Evolutionary conservation across 1,140 invertebrate species (phyloP), one percentile per base, ranked within the genome.

Genomic region (Brachionus rotundiformis): DNA sequence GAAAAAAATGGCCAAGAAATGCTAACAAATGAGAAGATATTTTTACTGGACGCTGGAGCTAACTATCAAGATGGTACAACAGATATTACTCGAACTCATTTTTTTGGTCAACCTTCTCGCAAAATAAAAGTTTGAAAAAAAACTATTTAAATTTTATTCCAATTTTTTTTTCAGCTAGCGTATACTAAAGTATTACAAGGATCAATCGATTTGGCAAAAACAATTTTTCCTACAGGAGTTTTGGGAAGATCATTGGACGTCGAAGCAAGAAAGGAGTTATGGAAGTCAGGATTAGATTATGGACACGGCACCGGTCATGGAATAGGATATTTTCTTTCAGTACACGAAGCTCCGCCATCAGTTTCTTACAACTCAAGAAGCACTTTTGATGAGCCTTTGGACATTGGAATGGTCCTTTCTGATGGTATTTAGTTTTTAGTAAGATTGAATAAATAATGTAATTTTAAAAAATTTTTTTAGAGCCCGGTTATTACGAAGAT

Each of bases 271-370:
- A 92, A 92, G 83, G 89, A 90, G 7, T 89, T 99, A 0, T 99
- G 96, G 96, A 91, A 94, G 82, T 91, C 92, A 19, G 97, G 96
- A 0, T 87, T 98, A 44, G 94, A 99, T 89, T 99, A 98, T 89
- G 90, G 91, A 0, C 97, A 99, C 88, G 96, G 96, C 23, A 98
- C 97, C 27, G 95, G 76, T 0, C 97, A 99, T 87, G 96, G 97
- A 11, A 93, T 99, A 83, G 97, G 97, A 1, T 91, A 93, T 73
- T 98, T 93, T 89, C 90, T 99, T 19, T 96, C 97, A 89, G 96
- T 99, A 7, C 97, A 99, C 88, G 96, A 99, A 79, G 47, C 54
- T 41, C 76, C 76, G 7, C 77, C 77, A 44, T 63, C 59, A 10
- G 33, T 49, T 23, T 41, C 54, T 7, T 65, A 41, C 36, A 68